These are phyloP conservation scores for Parascotia fuliginaria DNA, from an alignment of 2,888 invertebrate genomes.

Conservation along the genomic window DNA sequence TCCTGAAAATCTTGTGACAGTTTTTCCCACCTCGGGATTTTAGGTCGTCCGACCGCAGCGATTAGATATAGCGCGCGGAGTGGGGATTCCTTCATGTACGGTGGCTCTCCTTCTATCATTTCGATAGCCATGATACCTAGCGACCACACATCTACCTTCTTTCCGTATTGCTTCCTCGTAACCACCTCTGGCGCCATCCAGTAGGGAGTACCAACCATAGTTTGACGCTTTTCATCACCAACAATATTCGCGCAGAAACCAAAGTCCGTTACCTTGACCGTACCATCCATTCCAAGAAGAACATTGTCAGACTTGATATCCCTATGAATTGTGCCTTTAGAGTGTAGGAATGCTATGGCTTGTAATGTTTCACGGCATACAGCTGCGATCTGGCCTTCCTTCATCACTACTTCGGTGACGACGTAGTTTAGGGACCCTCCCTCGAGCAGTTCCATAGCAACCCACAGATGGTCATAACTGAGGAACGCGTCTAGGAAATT, in stretches of 20 bases:
- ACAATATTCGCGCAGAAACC: conserved; percentile 99
- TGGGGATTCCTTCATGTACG: conserved; percentile 98
- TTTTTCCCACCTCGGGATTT: conserved; percentile 93
- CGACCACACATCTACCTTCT: conserved; percentile 97
- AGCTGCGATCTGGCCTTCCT: conserved; percentile 98
- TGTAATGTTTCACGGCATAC: conserved; percentile 94
- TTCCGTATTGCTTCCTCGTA: conserved; percentile 96
- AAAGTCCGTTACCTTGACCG: conserved; percentile 97
- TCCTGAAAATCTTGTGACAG: conserved; percentile 92
- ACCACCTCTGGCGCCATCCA: conserved; percentile 99
- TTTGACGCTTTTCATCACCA: conserved; percentile 97
- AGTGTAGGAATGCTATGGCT: conserved; percentile 95
- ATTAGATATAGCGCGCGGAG: conserved; percentile 96
- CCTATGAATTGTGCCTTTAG: conserved; percentile 95
- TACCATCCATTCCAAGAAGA: conserved; percentile 95
- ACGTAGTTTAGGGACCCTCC: conserved; percentile 98
- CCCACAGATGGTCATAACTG: conserved; percentile 97
- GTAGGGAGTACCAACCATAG: conserved; percentile 99
- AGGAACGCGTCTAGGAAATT: conserved; percentile 98
- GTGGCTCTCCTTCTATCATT: conserved; percentile 97
- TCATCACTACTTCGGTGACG: conserved; percentile 98
- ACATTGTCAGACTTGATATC: conserved; percentile 99
- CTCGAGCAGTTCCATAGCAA: conserved; percentile 97
- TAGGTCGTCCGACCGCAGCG: conserved; percentile 97
- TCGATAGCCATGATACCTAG: conserved; percentile 99